A percentile compares a stretch with the other conserved stretches of the same genome.
Evolutionary conservation across 2,888 invertebrate genomes (phyloP).

Genomic region (Horisme vitalbata): DNA sequence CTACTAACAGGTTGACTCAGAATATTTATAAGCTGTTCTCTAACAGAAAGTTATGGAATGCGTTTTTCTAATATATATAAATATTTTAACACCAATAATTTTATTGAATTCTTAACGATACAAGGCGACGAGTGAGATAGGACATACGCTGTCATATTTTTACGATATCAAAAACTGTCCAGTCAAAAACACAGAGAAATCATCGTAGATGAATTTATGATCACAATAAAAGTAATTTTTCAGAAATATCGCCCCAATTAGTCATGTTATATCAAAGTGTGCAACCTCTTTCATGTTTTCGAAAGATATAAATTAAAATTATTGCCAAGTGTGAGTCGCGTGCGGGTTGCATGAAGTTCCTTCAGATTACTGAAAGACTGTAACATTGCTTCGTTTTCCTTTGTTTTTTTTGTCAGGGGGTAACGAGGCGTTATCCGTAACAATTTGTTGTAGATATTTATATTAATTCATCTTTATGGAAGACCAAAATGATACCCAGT

Average conservation of each 20-base stretch:
- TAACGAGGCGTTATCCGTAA: too few species aligned
- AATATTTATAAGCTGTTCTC: too few species aligned
- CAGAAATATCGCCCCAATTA: slow-evolving; percentile 27
- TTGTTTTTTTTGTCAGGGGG: too few species aligned
- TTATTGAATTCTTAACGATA: background rate
- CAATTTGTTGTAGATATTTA: too few species aligned
- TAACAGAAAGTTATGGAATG: too few species aligned
- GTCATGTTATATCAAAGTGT: slow-evolving; percentile 27
- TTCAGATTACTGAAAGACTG: too few species aligned
- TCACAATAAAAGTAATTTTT: slow-evolving; percentile 28
- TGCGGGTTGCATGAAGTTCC: too few species aligned
- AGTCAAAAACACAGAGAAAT: slow-evolving; percentile 13
- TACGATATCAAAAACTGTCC: slow-evolving; percentile 10
- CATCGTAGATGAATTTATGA: slow-evolving; percentile 21
- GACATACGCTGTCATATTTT: slow-evolving; percentile 11
- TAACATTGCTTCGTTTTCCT: too few species aligned
- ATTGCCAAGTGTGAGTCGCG: slow-evolving; percentile 11
- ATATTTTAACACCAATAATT: background rate
- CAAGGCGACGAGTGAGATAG: slow-evolving; percentile 8
- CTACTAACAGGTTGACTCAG: too few species aligned
- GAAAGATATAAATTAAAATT: slow-evolving; percentile 22
- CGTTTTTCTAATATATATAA: too few species aligned
- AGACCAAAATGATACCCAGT: too few species aligned
- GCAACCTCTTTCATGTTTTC: slow-evolving; percentile 31
- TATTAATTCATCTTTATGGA: too few species aligned